These are phyloP conservation scores for Eurytoma adleriae DNA, from an alignment of 2,888 invertebrate genomes.

Conservation along the genomic window DNA sequence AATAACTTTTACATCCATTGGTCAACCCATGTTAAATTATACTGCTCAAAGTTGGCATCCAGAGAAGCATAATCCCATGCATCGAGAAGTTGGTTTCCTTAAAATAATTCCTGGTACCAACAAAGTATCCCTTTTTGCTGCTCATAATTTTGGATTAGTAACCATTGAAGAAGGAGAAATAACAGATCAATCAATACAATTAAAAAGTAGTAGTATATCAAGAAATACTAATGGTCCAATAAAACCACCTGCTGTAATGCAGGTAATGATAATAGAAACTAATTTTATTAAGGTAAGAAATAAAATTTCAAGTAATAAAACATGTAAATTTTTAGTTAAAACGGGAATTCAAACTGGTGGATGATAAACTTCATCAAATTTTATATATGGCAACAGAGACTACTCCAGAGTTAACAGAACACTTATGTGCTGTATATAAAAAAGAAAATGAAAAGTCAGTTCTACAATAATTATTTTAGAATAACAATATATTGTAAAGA, in stretches of 20 bases:
- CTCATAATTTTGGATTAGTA: slow-evolving; percentile 81
- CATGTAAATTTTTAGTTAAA: slow-evolving; percentile 68
- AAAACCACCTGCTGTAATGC: slow-evolving; percentile 78
- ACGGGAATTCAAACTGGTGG: slow-evolving; percentile 71
- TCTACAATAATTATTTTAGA: too few species aligned
- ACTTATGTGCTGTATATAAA: slow-evolving; percentile 78
- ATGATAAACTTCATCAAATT: slow-evolving; percentile 74
- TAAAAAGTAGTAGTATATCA: slow-evolving; percentile 77
- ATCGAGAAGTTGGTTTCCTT: slow-evolving; percentile 81
- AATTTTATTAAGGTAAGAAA: background rate
- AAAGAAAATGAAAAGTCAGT: slow-evolving; percentile 23
- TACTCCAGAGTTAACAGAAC: slow-evolving; percentile 77
- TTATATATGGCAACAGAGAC: slow-evolving; percentile 79
- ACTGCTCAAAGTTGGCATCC: slow-evolving; percentile 78
- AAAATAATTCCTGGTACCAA: slow-evolving; percentile 79
- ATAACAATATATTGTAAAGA: too few species aligned
- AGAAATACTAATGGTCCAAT: slow-evolving; percentile 76
- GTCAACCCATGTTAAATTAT: slow-evolving; percentile 81
- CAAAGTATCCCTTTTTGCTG: slow-evolving; percentile 78
- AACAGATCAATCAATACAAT: slow-evolving; percentile 66
- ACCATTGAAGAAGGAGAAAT: slow-evolving; percentile 80
- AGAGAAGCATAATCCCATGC: slow-evolving; percentile 79
- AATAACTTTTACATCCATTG: slow-evolving; percentile 79
- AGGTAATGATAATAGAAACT: slow-evolving; percentile 62
- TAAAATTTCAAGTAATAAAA: background rate